These are phyloP conservation scores for Brachionus calyciflorus DNA, from an alignment of 1,140 invertebrate species.

Conservation along the genomic window DNA sequence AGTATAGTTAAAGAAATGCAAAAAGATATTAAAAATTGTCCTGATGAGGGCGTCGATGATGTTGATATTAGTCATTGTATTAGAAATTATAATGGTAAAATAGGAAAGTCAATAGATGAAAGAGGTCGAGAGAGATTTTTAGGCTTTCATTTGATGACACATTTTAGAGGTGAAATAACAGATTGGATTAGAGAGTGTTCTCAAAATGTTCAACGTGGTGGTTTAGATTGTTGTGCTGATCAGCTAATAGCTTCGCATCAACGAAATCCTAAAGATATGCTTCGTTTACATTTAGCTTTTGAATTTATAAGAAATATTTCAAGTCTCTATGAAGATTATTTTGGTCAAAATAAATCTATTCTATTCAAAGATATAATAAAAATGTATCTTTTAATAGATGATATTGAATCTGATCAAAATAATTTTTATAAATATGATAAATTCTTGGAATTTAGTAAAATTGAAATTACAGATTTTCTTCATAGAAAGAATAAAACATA, in stretches of 20 bases:
- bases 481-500: no score
- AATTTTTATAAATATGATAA: no score
- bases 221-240: conserved; percentile 5
- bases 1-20: background rate
- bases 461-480: no score
- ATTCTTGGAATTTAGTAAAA: no score
- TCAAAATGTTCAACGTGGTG: background rate
- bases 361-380: background rate
- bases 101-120: background rate
- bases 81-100: background rate
- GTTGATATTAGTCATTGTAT: background rate
- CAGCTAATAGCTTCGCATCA: background rate
- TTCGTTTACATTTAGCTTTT: background rate
- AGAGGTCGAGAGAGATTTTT: conserved; percentile 13
- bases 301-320: background rate
- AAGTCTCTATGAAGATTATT: background rate
- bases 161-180: background rate
- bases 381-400: background rate
- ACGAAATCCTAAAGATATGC: background rate
- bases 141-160: background rate
- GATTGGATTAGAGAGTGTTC: background rate
- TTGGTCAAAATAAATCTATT: background rate
- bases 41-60: background rate
- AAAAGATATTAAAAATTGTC: background rate
- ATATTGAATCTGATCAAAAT: background rate